phyloP scores from a whole-genome alignment of 2,888 invertebrate genomes.

The Liodrosophila aerea region DNA sequence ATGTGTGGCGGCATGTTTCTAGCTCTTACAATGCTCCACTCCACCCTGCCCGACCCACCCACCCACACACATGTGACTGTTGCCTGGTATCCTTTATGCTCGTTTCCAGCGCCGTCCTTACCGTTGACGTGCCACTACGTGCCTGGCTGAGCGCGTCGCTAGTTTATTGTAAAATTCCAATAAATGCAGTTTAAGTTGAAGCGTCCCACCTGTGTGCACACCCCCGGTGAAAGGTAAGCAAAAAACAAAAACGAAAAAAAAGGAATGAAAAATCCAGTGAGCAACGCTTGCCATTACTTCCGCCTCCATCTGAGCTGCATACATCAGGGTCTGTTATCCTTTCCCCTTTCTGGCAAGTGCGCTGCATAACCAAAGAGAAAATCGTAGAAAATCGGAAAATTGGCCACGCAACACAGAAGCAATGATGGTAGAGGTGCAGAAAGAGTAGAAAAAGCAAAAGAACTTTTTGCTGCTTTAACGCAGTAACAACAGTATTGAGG shows the following conservation, averaged over 20 bases:
- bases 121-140: slow-evolving; percentile 21
- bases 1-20: slow-evolving; percentile 26
- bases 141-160: slow-evolving; percentile 35
- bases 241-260: slow-evolving; percentile 31
- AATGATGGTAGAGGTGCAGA: background rate
- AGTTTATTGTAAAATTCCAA: slow-evolving; percentile 78
- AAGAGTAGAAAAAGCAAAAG: background rate
- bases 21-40: background rate
- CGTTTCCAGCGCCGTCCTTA: no score
- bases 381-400: slow-evolving; percentile 60
- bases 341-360: slow-evolving; percentile 10
- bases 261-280: slow-evolving; percentile 21
- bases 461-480: background rate
- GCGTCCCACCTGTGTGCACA: slow-evolving; percentile 41
- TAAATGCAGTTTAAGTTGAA: slow-evolving; percentile 55
- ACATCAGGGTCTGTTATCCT: no score
- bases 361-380: slow-evolving; percentile 27
- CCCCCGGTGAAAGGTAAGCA: slow-evolving; percentile 6
- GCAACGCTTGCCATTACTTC: background rate
- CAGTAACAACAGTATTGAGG: background rate
- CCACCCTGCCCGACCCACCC: background rate
- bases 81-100: slow-evolving; percentile 5
- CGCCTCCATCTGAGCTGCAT: background rate
- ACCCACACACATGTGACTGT: background rate
- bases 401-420: slow-evolving; percentile 50